These are phyloP conservation scores for Poeciliopsis occidentalis DNA, from an alignment of 2,113 vertebrate genomes.

Conservation along the genomic window DNA sequence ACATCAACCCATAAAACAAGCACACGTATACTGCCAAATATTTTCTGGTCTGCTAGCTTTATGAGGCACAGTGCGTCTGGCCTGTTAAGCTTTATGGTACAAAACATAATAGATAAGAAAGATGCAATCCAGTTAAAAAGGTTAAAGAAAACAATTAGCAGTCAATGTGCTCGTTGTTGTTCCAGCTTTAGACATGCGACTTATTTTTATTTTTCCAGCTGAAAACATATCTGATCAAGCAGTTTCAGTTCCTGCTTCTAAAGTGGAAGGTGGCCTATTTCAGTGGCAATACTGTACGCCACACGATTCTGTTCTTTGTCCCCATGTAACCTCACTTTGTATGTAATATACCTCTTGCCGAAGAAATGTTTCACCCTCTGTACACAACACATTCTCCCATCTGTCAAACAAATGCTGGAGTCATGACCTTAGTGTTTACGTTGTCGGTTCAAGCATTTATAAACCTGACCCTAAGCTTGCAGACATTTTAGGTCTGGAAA, in stretches of 20 bases:
- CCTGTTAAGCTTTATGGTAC: conserved; percentile 28
- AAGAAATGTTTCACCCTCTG: neutral
- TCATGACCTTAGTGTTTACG: conserved; percentile 5
- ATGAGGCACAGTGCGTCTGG: conserved; percentile 28
- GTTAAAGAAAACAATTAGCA: neutral
- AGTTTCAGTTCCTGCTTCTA: conserved; percentile 13
- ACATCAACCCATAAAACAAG: conserved; percentile 71
- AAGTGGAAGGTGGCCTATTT: conserved; percentile 3
- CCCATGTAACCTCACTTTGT: neutral
- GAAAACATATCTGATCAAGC: neutral
- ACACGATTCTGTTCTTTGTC: neutral
- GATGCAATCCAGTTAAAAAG: neutral
- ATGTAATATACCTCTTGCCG: neutral
- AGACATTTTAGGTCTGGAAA: conserved; percentile 5
- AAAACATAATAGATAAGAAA: conserved; percentile 30
- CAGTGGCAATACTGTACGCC: conserved; percentile 3
- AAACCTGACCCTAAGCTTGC: conserved; percentile 13
- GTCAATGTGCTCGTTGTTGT: neutral
- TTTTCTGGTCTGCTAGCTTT: conserved; percentile 47
- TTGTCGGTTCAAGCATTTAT: conserved; percentile 4
- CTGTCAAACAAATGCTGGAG: neutral
- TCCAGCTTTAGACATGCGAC: neutral
- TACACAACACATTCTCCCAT: neutral
- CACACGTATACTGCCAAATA: conserved; percentile 32
- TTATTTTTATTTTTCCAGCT: neutral